phyloP scores from a whole-genome alignment of 2,797 vertebrate species.

The Oryzias dopingdopingensis region DNA sequence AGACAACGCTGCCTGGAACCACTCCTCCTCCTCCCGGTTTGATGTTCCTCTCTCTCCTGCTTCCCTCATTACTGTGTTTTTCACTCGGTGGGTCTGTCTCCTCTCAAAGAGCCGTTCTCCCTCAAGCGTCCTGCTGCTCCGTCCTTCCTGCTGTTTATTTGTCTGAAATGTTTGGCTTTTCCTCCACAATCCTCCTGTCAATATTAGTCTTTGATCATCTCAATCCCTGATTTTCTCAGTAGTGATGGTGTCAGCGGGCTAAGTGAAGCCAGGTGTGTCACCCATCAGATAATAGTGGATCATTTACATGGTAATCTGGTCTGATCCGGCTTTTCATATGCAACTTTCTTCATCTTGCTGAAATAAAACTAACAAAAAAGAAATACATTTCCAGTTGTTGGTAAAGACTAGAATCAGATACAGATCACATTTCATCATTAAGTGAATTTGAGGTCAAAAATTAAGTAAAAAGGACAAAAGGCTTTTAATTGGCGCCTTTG shows the following conservation, averaged over 20 bases:
- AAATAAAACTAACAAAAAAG: too few relatives aligned
- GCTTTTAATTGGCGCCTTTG: too few relatives aligned
- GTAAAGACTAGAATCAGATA: too few relatives aligned
- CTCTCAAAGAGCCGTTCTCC: slow-evolving; percentile 33
- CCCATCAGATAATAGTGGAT: slow-evolving; percentile 2
- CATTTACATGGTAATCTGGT: not conserved
- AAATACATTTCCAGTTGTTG: too few relatives aligned
- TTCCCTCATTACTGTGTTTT: slow-evolving; percentile 33
- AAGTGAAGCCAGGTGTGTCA: slow-evolving; percentile 7
- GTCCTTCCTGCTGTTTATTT: slow-evolving; percentile 43
- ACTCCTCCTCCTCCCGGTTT: slow-evolving; percentile 12
- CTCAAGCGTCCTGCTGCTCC: slow-evolving; percentile 29
- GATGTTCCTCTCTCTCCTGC: slow-evolving; percentile 28
- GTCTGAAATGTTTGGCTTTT: slow-evolving; percentile 19
- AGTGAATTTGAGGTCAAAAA: too few relatives aligned
- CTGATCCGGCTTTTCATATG: too few relatives aligned
- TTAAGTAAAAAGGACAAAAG: too few relatives aligned
- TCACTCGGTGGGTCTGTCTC: slow-evolving; percentile 21
- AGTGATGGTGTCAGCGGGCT: slow-evolving; percentile 11
- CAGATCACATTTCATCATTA: too few relatives aligned
- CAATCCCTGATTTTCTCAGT: slow-evolving; percentile 33
- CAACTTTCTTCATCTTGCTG: too few relatives aligned
- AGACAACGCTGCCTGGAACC: slow-evolving; percentile 17
- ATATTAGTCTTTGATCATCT: slow-evolving; percentile 53
- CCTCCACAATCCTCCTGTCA: slow-evolving; percentile 35